Base-by-base conservation (phyloP, 2,797 vertebrate species). In the Eurystomus glaucurus region DNA sequence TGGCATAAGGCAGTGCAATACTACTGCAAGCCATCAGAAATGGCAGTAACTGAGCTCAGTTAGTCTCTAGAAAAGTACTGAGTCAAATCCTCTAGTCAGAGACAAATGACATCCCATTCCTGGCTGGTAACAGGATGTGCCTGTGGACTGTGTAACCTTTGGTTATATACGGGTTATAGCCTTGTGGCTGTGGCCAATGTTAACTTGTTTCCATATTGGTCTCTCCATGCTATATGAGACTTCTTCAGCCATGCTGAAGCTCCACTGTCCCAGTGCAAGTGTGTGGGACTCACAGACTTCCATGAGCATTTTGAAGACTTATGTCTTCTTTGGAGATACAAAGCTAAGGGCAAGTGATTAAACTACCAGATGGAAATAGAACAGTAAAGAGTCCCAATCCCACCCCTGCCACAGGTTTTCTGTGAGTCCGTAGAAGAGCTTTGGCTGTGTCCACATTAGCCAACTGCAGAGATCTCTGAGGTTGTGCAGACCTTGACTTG, bases 211-310 rank as follows among this genome's bases (percentile, higher is more conserved):
- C 55, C n/a, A 14, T 35, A 8, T 50, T 28, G 29, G 41, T 41
- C 26, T 70, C 55, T 66, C 64, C 0, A 0, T 16, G 14, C 43
- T 31, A 2, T 21, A 21, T 0, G 1, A 76, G 28, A 46, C 33
- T 18, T 71, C 31, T 64, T 39, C 22, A 75, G 45, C 57, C 31
- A 26, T 6, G 60, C 51, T 14, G 45, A 81, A 78, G 45, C 22
- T 48, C 10, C 55, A 13, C 21, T 28, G 26, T 52, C 43, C n/a
- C 61, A 41, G 14, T 22, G 20, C 15, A 20, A 76, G 33, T 18
- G 16, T n/a, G 8, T 15, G 46, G 26, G 64, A 80, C 16, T 35
- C 45, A 29, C 6, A 54, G 57, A 31, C 11, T 72, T 84, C 5
- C 35, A 29, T 7, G 4, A 60, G 18, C 19, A 33, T 55, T 69